A percentile compares a stretch with the other conserved stretches of the same genome.
Evolutionary conservation across 2,113 vertebrate species (phyloP).

Genomic region (Mellivora capensis): DNA sequence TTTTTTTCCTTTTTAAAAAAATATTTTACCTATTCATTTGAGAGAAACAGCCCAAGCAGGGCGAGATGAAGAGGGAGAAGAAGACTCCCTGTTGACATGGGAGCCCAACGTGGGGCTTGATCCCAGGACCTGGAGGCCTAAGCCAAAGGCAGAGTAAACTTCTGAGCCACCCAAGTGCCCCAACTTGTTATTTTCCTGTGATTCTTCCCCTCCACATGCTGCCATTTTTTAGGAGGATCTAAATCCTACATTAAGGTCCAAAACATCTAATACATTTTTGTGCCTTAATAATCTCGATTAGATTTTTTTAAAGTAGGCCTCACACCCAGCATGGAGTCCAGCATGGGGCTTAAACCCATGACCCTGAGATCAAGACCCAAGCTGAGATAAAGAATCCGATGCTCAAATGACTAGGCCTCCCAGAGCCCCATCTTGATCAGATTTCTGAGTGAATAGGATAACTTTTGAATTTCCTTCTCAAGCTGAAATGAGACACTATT

Average conservation of each 20-base stretch:
- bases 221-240: background rate
- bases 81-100: too few species aligned
- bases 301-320: background rate
- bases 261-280: background rate
- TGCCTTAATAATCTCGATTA: background rate
- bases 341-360: background rate
- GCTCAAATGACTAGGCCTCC: too few species aligned
- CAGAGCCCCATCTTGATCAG: background rate
- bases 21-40: too few species aligned
- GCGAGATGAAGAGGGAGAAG: too few species aligned
- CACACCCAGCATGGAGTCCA: background rate
- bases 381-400: too few species aligned
- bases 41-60: too few species aligned
- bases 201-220: rapidly evolving
- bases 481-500: background rate
- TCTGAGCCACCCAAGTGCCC: too few species aligned
- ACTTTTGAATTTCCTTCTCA: background rate
- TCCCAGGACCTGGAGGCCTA: too few species aligned
- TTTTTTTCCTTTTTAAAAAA: too few species aligned
- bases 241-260: background rate
- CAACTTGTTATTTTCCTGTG: background rate
- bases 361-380: too few species aligned
- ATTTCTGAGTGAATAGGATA: background rate
- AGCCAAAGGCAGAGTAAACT: too few species aligned
- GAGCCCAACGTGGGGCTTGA: too few species aligned